Evolutionary conservation across 2,888 invertebrate species (phyloP), one percentile per base, ranked within the genome.

Genomic region (Lasioglossum morio): DNA sequence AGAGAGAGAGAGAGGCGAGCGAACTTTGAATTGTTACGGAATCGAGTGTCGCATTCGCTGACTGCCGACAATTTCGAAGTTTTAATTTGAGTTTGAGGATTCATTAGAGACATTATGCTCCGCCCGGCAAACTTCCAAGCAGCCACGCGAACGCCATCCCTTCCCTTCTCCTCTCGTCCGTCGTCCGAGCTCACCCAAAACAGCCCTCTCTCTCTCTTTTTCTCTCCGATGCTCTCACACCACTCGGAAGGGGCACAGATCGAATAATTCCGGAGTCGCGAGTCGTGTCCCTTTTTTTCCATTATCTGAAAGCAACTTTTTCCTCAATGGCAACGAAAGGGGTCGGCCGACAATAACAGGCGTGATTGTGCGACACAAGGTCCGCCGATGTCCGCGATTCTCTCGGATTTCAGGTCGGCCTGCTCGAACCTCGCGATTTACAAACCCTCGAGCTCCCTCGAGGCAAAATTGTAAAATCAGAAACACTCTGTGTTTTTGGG

Each of bases 51-150:
- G 91, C 87, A 86, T 92, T 92, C 88, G 91, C 86, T 87, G 92
- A 92, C 93, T 92, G 91, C 90, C 92, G 91, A 92, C 94, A 92
- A 94, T 94, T 94, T 93, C 90, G 80, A 94, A 94, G 91, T 94
- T 94, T 94, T 94, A 94, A 94, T 94, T 94, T 93, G 94, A 94
- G 94, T 94, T 93, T 90, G 91, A 90, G 92, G 93, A 91, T 92
- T 93, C 93, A 93, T 93, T 93, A 93, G 90, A 88, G 87, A 92
- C 91, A 91, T 93, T 92, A 93, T 90, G 89, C 89, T 82, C 82
- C 81, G 77, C 82, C 87, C 87, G 89, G 88, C 89, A 85, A 92
- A 93, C 91, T 92, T 91, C 83, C 88, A 87, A 87, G 75, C 87
- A 87, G 89, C 91, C 89, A 91, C 89, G 90, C 88, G 87, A 92